phyloP scores from a whole-genome alignment of 2,888 invertebrate species.

The Kuschelorhynchus macadamiae region DNA sequence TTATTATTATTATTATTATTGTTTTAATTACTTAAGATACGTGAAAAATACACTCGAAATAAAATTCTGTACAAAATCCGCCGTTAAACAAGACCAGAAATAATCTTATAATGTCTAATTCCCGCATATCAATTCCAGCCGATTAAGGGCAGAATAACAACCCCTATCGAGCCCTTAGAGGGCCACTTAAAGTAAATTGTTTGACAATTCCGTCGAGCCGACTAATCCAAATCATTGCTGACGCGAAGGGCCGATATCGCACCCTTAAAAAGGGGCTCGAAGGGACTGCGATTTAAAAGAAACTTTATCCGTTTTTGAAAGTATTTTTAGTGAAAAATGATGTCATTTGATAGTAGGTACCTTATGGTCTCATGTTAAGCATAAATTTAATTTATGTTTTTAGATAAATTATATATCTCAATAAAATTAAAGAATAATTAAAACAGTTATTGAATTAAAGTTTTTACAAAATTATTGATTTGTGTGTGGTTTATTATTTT shows the following conservation, averaged over 20 bases:
- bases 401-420: too few relatives aligned
- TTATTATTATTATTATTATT: too few relatives aligned
- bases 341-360: background rate
- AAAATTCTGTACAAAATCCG: too few relatives aligned
- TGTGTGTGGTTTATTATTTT: too few relatives aligned
- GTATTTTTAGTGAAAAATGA: background rate
- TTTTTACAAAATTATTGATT: too few relatives aligned
- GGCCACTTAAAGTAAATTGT: slow-evolving; percentile 51
- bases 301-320: too few relatives aligned
- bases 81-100: background rate
- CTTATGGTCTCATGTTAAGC: background rate
- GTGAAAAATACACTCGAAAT: too few relatives aligned
- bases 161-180: slow-evolving; percentile 44
- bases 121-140: slow-evolving; percentile 42
- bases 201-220: slow-evolving; percentile 49
- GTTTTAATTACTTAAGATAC: too few relatives aligned
- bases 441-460: too few relatives aligned
- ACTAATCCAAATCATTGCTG: slow-evolving; percentile 48
- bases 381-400: too few relatives aligned
- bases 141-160: slow-evolving; percentile 50
- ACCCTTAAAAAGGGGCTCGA: slow-evolving; percentile 20
- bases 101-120: slow-evolving; percentile 1
- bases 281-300: background rate
- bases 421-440: too few relatives aligned
- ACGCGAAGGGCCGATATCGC: slow-evolving; percentile 35